These are phyloP conservation scores for Amiota communis DNA, from an alignment of 2,888 invertebrate genomes.

Conservation along the genomic window DNA sequence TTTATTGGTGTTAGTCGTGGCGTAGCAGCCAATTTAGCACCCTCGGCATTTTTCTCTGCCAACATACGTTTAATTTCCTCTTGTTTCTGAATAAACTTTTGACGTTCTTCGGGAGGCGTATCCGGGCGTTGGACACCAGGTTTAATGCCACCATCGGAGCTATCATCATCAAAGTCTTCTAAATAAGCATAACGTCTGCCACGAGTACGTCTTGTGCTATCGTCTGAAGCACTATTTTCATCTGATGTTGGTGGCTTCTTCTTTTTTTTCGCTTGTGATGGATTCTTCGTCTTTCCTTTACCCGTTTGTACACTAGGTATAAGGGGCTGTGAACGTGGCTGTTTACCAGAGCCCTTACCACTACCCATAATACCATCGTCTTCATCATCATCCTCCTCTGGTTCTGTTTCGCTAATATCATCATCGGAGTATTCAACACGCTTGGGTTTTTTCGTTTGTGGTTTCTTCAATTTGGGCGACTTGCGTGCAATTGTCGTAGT, in stretches of 20 bases:
- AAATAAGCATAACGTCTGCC: constrained; percentile 72
- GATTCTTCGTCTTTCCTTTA: constrained; percentile 74
- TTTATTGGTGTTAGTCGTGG: constrained; percentile 69
- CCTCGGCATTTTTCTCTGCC: constrained; percentile 73
- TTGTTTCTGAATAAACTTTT: constrained; percentile 72
- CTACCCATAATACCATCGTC: constrained; percentile 63
- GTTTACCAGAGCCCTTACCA: constrained; percentile 68
- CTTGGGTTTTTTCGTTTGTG: constrained; percentile 60
- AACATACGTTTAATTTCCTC: constrained; percentile 73
- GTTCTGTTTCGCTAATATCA: constrained; percentile 75
- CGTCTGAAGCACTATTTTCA: constrained; percentile 78
- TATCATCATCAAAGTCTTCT: constrained; percentile 72
- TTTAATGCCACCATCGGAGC: constrained; percentile 73
- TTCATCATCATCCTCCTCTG: constrained; percentile 77
- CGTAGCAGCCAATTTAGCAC: constrained; percentile 70
- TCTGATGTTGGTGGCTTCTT: constrained; percentile 63
- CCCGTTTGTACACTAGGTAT: constrained; percentile 50
- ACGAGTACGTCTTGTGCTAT: constrained; percentile 71
- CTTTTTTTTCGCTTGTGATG: constrained; percentile 66
- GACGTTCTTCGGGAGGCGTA: constrained; percentile 73
- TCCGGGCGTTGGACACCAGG: constrained; percentile 73
- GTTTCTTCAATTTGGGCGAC: constrained; percentile 62
- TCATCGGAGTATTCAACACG: constrained; percentile 66
- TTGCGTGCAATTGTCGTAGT: constrained; percentile 57
- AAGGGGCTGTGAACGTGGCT: constrained; percentile 66